Base-by-base conservation (phyloP, 2,797 vertebrate genomes). In the Coendou prehensilis region DNA sequence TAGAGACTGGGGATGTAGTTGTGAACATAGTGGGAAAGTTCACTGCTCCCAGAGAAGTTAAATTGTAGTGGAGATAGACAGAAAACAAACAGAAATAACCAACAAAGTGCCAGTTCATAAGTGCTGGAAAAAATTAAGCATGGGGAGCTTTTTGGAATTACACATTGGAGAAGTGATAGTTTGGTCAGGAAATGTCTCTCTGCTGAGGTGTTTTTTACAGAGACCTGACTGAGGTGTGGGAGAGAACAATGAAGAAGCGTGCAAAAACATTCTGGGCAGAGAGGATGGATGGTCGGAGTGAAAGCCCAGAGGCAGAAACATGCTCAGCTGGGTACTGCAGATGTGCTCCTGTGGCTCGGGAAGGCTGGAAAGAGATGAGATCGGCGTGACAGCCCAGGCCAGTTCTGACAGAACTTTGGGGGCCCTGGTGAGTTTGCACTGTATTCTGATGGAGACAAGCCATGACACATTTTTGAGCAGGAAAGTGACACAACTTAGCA, bases 181-280 rank as follows among this genome's bases (percentile, higher is more conserved):
- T 85, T 76, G 61, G 57, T 76, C 23, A 79, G 47, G 41, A 56
- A 76, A 73, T 23, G 69, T 83, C 52, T 94, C 89, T 95, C 76
- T 10, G 28, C 67, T 28, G 59, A 64, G 45, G 63, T 41, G 64
- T 45, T 50, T 14, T 64, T 90, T 87, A 45, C 33, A 37, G 54
- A 94, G 61, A 81, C 17, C n/a, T 9, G 80, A 63, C 17, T 45
- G 26, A 63, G 81, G 28, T 30, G 3, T 71, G 71, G 33, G 37
- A 91, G 23, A 78, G 30, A 83, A 22, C 2, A 33, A 28, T 23
- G 61, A 54, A 69, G 45, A 64, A 91, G 52, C 7, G 30, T 33
- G 59, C 59, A 87, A 45, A 54, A 57, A 61, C 22, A n/a, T 50
- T 59, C 73, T n/a, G 73, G 18, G 64, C 56, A 57, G 80, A 64